A percentile compares a stretch with the other conserved stretches of the same genome.
Evolutionary conservation across 2,797 vertebrate genomes (phyloP).

Genomic region (Synanceia verrucosa): DNA sequence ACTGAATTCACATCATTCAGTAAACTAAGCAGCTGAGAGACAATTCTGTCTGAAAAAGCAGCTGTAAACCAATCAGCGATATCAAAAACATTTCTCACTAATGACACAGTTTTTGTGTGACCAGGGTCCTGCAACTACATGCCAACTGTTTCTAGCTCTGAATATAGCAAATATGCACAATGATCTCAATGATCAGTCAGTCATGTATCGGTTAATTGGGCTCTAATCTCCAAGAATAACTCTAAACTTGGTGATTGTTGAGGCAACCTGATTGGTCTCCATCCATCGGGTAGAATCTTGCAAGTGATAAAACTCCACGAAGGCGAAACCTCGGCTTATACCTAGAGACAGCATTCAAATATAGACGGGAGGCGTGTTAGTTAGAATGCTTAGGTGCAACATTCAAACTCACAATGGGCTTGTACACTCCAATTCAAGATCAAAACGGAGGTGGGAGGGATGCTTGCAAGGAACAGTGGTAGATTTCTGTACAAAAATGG

Average conservation of each 20-base stretch:
- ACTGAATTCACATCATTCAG: not conserved
- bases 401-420: constrained; percentile 95
- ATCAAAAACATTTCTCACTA: constrained; percentile 11
- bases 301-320: constrained; percentile 99
- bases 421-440: constrained; percentile 53
- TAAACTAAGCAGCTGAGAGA: constrained; percentile 15
- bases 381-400: constrained; percentile 85
- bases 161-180: constrained; percentile 4
- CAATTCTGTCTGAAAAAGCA: constrained; percentile 5
- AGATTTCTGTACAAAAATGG: constrained; percentile 59
- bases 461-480: constrained; percentile 71
- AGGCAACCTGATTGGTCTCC: constrained; percentile 99
- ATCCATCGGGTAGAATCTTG: constrained; percentile 99
- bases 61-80: constrained; percentile 5
- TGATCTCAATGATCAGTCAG: constrained; percentile 3
- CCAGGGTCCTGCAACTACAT: not conserved
- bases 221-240: constrained; percentile 78
- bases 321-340: constrained; percentile 99
- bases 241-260: constrained; percentile 99
- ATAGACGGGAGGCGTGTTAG: constrained; percentile 99
- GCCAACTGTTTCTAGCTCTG: constrained; percentile 30
- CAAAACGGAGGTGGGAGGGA: constrained; percentile 19
- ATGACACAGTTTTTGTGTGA: constrained; percentile 23
- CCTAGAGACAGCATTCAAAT: constrained; percentile 99
- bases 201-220: constrained; percentile 31